Conservation (phyloP, 2,888 invertebrate genomes). For the Cataglyphis livida region DNA sequence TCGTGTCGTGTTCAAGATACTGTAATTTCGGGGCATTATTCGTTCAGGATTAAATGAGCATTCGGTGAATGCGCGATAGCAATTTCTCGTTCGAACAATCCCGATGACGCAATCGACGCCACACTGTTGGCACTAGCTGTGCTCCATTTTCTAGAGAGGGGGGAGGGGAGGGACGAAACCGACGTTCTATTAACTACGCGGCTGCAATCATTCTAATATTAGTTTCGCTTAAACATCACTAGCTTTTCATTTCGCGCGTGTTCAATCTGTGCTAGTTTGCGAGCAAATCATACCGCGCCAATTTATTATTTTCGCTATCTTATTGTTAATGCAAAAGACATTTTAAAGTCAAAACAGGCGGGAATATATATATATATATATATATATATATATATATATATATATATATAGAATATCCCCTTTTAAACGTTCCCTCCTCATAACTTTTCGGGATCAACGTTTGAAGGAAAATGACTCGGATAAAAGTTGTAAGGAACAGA, state of each 20-base stretch:
- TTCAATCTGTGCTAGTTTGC: neutral
- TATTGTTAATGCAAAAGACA: neutral
- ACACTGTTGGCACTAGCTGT: slow-evolving; percentile 37
- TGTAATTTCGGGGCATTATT: neutral
- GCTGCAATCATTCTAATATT: slow-evolving; percentile 51
- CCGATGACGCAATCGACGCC: slow-evolving; percentile 51
- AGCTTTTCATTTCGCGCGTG: slow-evolving; percentile 40
- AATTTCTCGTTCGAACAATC: slow-evolving; percentile 53
- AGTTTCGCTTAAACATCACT: slow-evolving; percentile 53
- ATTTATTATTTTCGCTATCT: slow-evolving; percentile 4
- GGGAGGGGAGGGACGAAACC: slow-evolving; percentile 10
- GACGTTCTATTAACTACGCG: slow-evolving; percentile 51
- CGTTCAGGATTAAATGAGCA: slow-evolving; percentile 10
- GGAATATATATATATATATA: too few relatives aligned
- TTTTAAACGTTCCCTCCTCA: too few relatives aligned
- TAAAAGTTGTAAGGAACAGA: too few relatives aligned
- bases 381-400: too few relatives aligned
- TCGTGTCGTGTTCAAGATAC: neutral
- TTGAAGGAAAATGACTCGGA: too few relatives aligned
- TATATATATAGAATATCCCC: too few relatives aligned
- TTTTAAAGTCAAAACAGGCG: neutral
- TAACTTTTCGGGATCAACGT: too few relatives aligned
- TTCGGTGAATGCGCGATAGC: slow-evolving; percentile 30
- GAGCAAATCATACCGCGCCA: slow-evolving; percentile 10
- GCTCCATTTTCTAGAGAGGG: slow-evolving; percentile 34